phyloP scores from a whole-genome alignment of 1,140 invertebrate genomes.

The Plectus sambesii region DNA sequence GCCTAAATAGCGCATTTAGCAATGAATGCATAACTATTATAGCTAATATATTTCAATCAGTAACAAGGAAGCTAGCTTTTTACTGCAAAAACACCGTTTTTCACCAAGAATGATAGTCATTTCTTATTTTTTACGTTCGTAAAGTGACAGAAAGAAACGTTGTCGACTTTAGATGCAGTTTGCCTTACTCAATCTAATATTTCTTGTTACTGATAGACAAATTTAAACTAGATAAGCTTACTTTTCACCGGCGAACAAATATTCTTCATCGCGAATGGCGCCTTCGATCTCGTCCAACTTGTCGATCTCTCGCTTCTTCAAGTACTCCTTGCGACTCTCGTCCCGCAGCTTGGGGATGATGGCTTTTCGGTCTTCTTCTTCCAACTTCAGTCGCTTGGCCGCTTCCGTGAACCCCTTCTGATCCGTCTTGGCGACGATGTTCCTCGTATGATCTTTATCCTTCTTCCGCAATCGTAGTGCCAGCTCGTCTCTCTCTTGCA shows the following conservation, averaged over 20 bases:
- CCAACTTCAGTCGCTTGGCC: slow-evolving; percentile 71
- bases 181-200: too few relatives aligned
- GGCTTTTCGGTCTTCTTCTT: slow-evolving; percentile 60
- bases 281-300: slow-evolving; percentile 89
- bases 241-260: slow-evolving; percentile 75
- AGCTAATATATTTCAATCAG: too few relatives aligned
- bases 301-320: slow-evolving; percentile 86
- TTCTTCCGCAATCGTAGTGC: slow-evolving; percentile 70
- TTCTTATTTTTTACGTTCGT: too few relatives aligned
- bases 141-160: too few relatives aligned
- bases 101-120: too few relatives aligned
- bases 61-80: slow-evolving; percentile 5
- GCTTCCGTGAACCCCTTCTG: slow-evolving; percentile 76
- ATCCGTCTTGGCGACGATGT: slow-evolving; percentile 52
- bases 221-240: slow-evolving; percentile 49
- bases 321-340: slow-evolving; percentile 81
- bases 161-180: neutral
- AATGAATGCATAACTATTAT: slow-evolving; percentile 1
- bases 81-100: too few relatives aligned
- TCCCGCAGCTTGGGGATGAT: slow-evolving; percentile 73
- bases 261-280: slow-evolving; percentile 90
- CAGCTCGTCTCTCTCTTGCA: slow-evolving; percentile 87
- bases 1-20: slow-evolving; percentile 46
- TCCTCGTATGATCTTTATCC: slow-evolving; percentile 69
- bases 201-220: too few relatives aligned